Evolutionary conservation across 2,888 invertebrate genomes (phyloP), one percentile per base, ranked within the genome.

Genomic region (Muscina levida): DNA sequence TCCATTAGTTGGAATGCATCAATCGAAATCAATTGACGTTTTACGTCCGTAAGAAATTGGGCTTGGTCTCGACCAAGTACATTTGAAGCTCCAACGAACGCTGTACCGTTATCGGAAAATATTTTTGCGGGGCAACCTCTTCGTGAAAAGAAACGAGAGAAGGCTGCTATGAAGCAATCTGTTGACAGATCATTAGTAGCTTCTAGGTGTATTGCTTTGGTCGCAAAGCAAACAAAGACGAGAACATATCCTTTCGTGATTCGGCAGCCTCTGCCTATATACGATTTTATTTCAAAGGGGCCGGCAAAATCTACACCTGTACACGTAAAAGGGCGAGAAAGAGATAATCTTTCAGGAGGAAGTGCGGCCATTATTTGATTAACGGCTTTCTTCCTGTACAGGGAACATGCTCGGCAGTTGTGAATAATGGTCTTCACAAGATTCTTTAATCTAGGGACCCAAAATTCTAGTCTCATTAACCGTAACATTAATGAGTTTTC

Each of bases 131-230:
- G 77, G 26, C 46, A 77, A 0, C 76, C 62, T n/a, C 77, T 76
- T 19, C 79, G 73, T 3, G 77, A 70, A 5, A 73, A 44, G 44
- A 82, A 77, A 15, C 79, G 15, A 31, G 51, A 19, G 8, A 73
- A 57, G 3, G 73, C 76, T 17, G 78, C 78, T 4, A 87, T 10
- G 73, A 87, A 87, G 0, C 84, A 82, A 1, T 83, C 77, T 1
- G 86, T 85, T 1, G 83, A 74, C 2, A 80, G 48, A 10, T 80
- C 76, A 0, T 72, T 72, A 31, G 59, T 57, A 0, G 44, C 26
- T 59, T 71, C 71, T 15, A 46, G 31, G 31, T 83, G 72, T 8
- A 82, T 77, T 3, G 81, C 82, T 19, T 77, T 81, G 0, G 77
- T 79, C 4, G 67, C 17, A 17, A 83, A 83, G 17, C 82, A 83